phyloP scores from a whole-genome alignment of 2,113 vertebrate species.

The Todiramphus saurophagus region DNA sequence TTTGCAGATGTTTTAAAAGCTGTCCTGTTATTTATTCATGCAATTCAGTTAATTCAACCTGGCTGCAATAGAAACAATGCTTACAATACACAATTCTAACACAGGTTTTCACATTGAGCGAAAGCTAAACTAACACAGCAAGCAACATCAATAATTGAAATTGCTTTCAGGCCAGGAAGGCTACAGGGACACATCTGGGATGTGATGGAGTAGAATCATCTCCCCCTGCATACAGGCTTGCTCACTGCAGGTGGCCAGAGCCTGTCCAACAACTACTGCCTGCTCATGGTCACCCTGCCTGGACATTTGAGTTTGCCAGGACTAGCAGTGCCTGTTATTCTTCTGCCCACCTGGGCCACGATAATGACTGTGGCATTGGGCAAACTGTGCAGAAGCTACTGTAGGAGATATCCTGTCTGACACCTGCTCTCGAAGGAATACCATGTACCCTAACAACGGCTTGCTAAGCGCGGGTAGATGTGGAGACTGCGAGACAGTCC shows the following conservation, averaged over 20 bases:
- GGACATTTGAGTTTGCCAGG: neutral
- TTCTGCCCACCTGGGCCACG: neutral
- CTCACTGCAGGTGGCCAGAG: neutral
- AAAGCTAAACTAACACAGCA: conserved; percentile 36
- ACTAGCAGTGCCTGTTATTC: neutral
- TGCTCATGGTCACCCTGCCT: neutral
- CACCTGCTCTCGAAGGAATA: neutral
- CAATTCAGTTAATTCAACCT: conserved; percentile 25
- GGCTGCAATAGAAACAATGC: neutral
- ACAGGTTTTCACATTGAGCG: neutral
- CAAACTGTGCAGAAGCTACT: neutral
- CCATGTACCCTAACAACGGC: neutral
- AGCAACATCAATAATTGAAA: conserved; percentile 53
- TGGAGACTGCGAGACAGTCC: neutral
- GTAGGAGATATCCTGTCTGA: neutral
- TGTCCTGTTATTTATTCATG: conserved; percentile 62
- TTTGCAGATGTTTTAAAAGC: conserved; percentile 52
- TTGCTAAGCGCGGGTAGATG: neutral
- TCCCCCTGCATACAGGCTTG: neutral
- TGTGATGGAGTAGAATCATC: neutral
- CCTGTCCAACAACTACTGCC: neutral
- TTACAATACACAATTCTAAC: conserved; percentile 43
- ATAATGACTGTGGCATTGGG: neutral
- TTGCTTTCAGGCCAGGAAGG: neutral
- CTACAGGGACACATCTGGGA: neutral